Percentiles rank a stretch among this genome's conserved stretches.
Evolutionary conservation across 2,888 invertebrate species (phyloP).

Genomic region (Drosophila vallismaia): DNA sequence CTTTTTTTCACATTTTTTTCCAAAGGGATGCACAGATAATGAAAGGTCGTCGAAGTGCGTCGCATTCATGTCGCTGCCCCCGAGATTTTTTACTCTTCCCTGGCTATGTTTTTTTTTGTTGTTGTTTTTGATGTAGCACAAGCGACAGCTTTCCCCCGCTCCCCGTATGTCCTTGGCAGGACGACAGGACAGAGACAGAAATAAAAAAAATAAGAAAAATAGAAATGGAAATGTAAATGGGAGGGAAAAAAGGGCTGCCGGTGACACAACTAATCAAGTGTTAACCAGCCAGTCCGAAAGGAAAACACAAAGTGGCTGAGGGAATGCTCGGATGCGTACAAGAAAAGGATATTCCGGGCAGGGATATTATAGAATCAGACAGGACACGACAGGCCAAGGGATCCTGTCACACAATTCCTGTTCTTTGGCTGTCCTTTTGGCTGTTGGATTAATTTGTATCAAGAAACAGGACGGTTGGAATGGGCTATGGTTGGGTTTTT

Average conservation of each 20-base stretch:
- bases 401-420: conserved; percentile 27
- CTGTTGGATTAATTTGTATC: conserved; percentile 7
- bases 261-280: conserved; percentile 63
- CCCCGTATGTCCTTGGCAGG: conserved; percentile 38
- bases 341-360: conserved; percentile 4
- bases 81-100: conserved; percentile 11
- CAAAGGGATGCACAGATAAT: conserved; percentile 62
- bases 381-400: not conserved
- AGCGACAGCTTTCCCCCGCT: not conserved
- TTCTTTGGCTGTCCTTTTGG: conserved; percentile 17
- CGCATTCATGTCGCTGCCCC: conserved; percentile 56
- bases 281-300: conserved; percentile 49
- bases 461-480: not conserved
- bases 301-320: conserved; percentile 3
- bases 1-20: conserved; percentile 2
- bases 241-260: conserved; percentile 15
- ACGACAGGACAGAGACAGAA: not conserved
- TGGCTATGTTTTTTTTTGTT: not conserved
- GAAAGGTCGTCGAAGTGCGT: conserved; percentile 80
- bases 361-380: conserved; percentile 17
- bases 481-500: not conserved
- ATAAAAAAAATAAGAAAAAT: conserved; percentile 2
- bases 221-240: not conserved
- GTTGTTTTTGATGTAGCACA: conserved; percentile 1
- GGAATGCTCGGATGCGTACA: conserved; percentile 8